These are phyloP conservation scores for Saccostrea cuccullata DNA, from an alignment of 1,140 invertebrate genomes.

Conservation along the genomic window DNA sequence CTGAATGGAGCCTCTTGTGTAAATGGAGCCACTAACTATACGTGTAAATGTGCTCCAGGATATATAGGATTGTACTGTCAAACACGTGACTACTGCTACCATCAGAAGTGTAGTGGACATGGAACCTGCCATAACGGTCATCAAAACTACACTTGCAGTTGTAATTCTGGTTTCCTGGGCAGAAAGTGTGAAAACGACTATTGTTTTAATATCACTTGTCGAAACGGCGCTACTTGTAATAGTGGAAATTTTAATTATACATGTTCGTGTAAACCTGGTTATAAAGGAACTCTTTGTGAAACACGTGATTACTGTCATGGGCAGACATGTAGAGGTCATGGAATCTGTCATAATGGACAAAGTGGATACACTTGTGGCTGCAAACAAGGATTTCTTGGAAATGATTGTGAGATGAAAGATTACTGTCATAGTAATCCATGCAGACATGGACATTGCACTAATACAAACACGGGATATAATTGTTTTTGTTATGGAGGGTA, in stretches of 20 bases:
- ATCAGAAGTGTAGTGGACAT: background rate
- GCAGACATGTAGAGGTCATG: background rate
- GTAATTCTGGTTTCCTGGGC: background rate
- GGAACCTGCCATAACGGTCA: background rate
- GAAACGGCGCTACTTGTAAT: background rate
- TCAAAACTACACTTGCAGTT: background rate
- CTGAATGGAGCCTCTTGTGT: too few species aligned
- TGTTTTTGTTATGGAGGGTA: slow-evolving; percentile 19
- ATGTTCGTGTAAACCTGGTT: background rate
- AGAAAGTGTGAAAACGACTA: background rate
- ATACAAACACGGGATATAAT: background rate
- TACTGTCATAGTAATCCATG: background rate
- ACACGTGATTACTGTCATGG: background rate
- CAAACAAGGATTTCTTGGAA: background rate
- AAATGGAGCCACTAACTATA: too few species aligned
- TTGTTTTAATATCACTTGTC: background rate
- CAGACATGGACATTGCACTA: background rate
- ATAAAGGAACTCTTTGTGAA: background rate
- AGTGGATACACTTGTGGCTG: background rate
- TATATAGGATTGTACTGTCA: too few species aligned
- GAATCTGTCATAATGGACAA: background rate
- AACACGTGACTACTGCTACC: background rate
- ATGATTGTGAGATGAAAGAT: background rate
- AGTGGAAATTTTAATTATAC: background rate
- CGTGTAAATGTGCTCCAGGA: too few species aligned